These are phyloP conservation scores for Paramuricea clavata DNA, from an alignment of 92 coral and sea anemone species.

Conservation along the genomic window DNA sequence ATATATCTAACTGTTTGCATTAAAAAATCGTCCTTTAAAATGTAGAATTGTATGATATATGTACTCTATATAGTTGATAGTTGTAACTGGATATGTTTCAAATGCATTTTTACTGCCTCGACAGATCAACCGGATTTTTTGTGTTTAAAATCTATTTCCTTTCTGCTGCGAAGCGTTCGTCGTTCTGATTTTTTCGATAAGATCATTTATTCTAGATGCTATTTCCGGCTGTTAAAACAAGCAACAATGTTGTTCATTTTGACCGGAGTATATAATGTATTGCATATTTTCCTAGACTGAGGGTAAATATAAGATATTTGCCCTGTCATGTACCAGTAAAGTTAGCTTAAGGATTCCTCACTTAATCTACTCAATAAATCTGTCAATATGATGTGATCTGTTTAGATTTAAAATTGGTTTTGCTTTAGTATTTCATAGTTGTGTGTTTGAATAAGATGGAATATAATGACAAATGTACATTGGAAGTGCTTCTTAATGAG, in stretches of 20 bases:
- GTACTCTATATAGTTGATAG: neutral
- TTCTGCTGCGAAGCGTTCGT: neutral
- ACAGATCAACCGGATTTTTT: neutral
- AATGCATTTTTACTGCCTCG: neutral
- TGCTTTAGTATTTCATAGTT: neutral
- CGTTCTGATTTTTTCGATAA: neutral
- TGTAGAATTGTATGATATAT: neutral
- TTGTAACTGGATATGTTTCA: neutral
- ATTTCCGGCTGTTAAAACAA: slow-evolving; percentile 3
- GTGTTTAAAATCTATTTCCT: neutral
- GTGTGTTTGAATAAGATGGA: neutral
- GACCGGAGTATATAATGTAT: neutral
- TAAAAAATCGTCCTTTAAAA: neutral
- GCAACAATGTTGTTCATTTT: neutral
- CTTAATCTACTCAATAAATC: neutral
- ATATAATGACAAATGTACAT: neutral
- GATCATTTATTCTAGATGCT: neutral
- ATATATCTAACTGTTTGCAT: neutral
- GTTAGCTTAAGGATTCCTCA: neutral
- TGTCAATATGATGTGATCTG: neutral
- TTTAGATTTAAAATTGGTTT: neutral
- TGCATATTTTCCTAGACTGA: neutral
- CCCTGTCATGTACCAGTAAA: slow-evolving; percentile 5
- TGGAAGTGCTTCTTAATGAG: neutral
- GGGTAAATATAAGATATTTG: neutral